Evolutionary conservation across 2,888 invertebrate genomes (phyloP).

Genomic region (Xestobium rufovillosum): DNA sequence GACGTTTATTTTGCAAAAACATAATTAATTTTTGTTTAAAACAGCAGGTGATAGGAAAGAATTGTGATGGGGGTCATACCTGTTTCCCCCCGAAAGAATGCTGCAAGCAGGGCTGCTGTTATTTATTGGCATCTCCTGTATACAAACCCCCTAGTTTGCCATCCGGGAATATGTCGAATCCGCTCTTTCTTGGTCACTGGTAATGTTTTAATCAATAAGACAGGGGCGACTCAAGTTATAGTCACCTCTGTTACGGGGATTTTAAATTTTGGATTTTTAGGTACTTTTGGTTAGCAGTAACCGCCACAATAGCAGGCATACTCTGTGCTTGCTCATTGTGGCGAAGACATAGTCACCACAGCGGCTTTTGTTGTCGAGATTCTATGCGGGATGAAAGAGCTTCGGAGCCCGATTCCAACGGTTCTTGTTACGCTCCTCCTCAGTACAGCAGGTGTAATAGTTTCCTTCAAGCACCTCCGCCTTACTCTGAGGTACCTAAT

Average conservation of each 20-base stretch:
- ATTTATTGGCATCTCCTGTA: conserved; percentile 37
- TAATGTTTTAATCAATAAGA: conserved; percentile 35
- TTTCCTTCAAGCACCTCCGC: conserved; percentile 75
- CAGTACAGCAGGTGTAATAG: conserved; percentile 79
- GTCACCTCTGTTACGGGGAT: conserved; percentile 4
- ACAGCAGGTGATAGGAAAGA: conserved; percentile 49
- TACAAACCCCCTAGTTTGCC: conserved; percentile 45
- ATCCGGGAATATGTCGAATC: conserved; percentile 51
- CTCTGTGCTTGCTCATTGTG: conserved; percentile 63
- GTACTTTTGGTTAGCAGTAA: conserved; percentile 51
- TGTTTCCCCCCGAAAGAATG: conserved; percentile 71
- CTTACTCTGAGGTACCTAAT: conserved; percentile 67
- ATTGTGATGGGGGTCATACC: conserved; percentile 54
- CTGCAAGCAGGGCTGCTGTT: conserved; percentile 58
- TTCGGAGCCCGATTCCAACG: conserved; percentile 69
- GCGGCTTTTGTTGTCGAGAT: conserved; percentile 40
- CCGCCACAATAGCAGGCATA: conserved; percentile 60
- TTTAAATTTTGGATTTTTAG: conserved; percentile 27
- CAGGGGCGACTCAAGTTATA: neutral
- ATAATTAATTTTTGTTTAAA: no score
- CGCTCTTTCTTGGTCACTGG: conserved; percentile 63
- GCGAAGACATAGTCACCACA: conserved; percentile 47
- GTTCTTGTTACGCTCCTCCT: conserved; percentile 75
- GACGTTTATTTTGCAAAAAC: no score
- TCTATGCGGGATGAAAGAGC: conserved; percentile 49